phyloP scores from a whole-genome alignment of 2,797 vertebrate species.

The Neosilurus hyrtlii region DNA sequence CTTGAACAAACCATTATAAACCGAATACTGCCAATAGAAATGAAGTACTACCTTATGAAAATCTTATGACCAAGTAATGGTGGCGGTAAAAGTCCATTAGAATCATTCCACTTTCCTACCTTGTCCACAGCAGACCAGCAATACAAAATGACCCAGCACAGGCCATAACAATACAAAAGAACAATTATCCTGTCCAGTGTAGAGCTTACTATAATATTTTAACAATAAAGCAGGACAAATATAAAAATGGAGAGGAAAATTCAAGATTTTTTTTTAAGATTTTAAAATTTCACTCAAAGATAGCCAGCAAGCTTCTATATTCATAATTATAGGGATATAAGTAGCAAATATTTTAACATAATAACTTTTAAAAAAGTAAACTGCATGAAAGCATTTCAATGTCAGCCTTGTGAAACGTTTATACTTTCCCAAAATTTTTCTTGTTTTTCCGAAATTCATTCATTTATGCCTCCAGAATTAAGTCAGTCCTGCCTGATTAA shows the following conservation, averaged over 20 bases:
- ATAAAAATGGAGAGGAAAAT: background rate
- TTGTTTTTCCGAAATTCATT: background rate
- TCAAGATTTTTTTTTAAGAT: background rate
- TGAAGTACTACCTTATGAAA: background rate
- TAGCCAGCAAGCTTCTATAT: background rate
- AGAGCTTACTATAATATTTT: background rate
- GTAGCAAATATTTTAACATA: background rate
- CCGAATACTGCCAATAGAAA: background rate
- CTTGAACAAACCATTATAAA: background rate
- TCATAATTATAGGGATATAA: background rate
- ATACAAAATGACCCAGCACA: background rate
- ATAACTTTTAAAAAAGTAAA: background rate
- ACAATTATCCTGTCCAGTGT: background rate
- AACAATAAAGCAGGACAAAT: background rate
- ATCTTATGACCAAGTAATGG: background rate
- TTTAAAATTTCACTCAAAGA: background rate
- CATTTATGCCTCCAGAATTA: background rate
- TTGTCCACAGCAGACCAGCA: background rate
- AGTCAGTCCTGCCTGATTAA: background rate
- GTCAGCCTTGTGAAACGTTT: background rate
- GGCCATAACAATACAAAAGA: background rate
- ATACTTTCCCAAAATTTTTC: too few relatives aligned
- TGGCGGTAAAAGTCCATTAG: conserved; percentile 21
- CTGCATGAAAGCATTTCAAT: background rate
- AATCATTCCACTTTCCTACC: background rate